These are phyloP conservation scores for Euplexia lucipara DNA, from an alignment of 2,888 invertebrate species.

Conservation along the genomic window DNA sequence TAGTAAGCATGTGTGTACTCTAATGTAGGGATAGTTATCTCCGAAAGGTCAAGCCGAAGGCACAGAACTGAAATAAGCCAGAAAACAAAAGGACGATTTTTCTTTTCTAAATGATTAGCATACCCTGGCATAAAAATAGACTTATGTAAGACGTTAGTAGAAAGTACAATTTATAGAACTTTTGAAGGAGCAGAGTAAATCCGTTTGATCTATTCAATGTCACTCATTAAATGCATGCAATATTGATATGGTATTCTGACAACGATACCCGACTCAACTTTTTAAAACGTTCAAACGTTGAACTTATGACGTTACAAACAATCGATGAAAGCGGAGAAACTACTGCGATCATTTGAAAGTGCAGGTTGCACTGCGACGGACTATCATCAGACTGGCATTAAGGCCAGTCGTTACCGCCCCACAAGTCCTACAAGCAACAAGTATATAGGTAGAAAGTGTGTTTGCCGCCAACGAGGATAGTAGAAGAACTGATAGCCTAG, in stretches of 20 bases:
- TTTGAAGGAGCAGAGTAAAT: too few relatives aligned
- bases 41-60: too few relatives aligned
- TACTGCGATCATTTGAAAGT: constrained; percentile 51
- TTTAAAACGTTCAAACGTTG: not conserved
- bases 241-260: constrained; percentile 2
- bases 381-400: constrained; percentile 38
- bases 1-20: too few relatives aligned
- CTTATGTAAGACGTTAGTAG: too few relatives aligned
- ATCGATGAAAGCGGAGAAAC: constrained; percentile 54
- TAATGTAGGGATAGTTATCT: too few relatives aligned
- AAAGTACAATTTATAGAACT: too few relatives aligned
- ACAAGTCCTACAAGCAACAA: not conserved
- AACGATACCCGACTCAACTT: not conserved
- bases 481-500: not conserved
- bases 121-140: too few relatives aligned
- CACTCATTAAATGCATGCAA: not conserved
- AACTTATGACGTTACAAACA: constrained; percentile 8
- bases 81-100: too few relatives aligned
- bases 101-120: too few relatives aligned
- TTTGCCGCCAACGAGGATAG: not conserved
- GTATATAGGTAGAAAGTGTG: not conserved
- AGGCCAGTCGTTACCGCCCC: constrained; percentile 12
- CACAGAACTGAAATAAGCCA: too few relatives aligned
- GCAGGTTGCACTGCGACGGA: constrained; percentile 33
- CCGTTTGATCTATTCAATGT: not conserved